These are phyloP conservation scores for Ataeniobius toweri DNA, from an alignment of 2,797 vertebrate genomes.

Conservation along the genomic window DNA sequence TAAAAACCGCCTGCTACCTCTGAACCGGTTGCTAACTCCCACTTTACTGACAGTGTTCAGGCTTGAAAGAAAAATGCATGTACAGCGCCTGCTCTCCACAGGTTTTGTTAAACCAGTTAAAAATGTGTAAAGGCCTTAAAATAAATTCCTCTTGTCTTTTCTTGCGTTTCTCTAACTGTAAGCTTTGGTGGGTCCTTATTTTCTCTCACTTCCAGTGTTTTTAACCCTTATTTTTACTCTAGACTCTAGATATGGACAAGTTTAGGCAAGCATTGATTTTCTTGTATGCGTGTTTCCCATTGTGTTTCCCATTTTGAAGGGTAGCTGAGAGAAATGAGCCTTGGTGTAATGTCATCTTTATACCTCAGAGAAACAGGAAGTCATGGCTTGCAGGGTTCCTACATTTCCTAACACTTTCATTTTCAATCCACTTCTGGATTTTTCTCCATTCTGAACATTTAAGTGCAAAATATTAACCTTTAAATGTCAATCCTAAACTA, in stretches of 20 bases:
- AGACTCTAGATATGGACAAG: not conserved
- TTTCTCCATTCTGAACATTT: not conserved
- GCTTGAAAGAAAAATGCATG: not conserved
- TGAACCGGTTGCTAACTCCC: slow-evolving; percentile 37
- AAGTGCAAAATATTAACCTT: not conserved
- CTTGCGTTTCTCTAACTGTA: not conserved
- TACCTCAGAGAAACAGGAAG: not conserved
- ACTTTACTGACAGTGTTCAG: slow-evolving; percentile 32
- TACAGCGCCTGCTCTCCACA: not conserved
- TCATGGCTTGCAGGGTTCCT: not conserved
- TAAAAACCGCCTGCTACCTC: slow-evolving; percentile 73
- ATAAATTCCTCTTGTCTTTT: not conserved
- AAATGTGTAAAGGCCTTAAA: not conserved
- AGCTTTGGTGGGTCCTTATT: not conserved
- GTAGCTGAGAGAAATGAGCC: not conserved
- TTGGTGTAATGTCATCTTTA: not conserved
- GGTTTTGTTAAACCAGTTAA: not conserved
- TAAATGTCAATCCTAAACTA: not conserved
- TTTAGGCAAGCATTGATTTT: not conserved
- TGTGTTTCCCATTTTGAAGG: not conserved
- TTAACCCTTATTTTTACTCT: not conserved
- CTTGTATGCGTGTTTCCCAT: not conserved
- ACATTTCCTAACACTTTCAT: too few relatives aligned
- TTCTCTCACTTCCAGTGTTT: not conserved
- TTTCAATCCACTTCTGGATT: too few relatives aligned